Base-by-base conservation (phyloP, 2,797 vertebrate genomes). In the Anguilla marmorata region DNA sequence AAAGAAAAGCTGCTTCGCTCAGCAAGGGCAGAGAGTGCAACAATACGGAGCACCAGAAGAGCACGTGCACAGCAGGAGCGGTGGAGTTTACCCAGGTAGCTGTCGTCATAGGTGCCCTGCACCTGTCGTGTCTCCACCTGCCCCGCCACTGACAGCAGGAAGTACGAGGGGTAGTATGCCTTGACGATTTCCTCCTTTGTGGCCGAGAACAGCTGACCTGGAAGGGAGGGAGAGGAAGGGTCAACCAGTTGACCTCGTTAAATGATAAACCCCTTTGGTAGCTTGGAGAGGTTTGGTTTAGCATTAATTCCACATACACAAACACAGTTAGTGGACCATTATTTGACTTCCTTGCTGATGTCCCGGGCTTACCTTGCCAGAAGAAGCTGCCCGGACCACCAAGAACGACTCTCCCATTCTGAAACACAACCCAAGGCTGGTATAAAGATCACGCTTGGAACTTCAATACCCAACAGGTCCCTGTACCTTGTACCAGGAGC, bases 341-440 rank as follows among this genome's bases (percentile, higher is more conserved):
- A 14, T 45, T 41, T 79, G 11, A 79, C 33, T 79, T 45, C 33
- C 41, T 21, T 45, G 16, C 33, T 21, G 14, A 79, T 8, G 37
- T 87, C 56, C 48, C 30, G 19, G 1, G 87, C 91, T 91, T 92
- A 98, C 98, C 98, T 97, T 99, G 98, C 98, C 98, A 98, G 93
- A 92, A 98, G 92, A 96, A 98, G 94, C 98, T 98, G 87, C 98
- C 98, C 0, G 98, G 98, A 69, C 97, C 98, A 80, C 98, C 98
- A 76, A 99, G 92, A 3, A 99, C 96, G 87, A 98, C 95, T 88
- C 96, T 97, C 54, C 98, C 98, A 66, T 96, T 96, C 98, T 99
- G 92, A 79, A 94, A 93, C 63, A 94, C 19, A 92, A 91, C 88
- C 92, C 87, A 90, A 72, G 12, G 30, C 6, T 82, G 69, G 11